Conservation (phyloP, 1,140 invertebrate genomes). For the Pseudomyrmex dendroicus region DNA sequence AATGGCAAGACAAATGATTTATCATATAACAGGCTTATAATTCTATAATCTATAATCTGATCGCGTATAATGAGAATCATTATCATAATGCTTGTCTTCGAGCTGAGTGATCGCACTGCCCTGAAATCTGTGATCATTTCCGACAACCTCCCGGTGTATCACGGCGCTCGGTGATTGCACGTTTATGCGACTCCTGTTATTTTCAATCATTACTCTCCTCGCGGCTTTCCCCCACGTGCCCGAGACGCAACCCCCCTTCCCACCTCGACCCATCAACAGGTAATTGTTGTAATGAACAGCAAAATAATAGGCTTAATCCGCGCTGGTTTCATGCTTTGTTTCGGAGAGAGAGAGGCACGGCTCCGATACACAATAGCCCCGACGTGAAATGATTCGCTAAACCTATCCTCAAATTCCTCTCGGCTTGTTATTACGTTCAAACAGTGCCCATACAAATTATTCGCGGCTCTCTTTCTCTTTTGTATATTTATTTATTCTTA, state of each 20-base stretch:
- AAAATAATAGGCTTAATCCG: constrained; percentile 72
- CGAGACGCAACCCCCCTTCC: constrained; percentile 25
- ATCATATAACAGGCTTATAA: constrained; percentile 78
- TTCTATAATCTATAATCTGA: constrained; percentile 83
- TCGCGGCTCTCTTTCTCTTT: neutral
- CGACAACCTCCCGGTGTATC: constrained; percentile 60
- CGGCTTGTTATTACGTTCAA: constrained; percentile 6
- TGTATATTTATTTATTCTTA: neutral
- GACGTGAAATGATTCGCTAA: constrained; percentile 45
- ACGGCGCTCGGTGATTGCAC: constrained; percentile 77
- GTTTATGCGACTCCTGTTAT: constrained; percentile 83
- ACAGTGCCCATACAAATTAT: constrained; percentile 14
- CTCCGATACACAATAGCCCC: constrained; percentile 36
- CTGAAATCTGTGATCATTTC: constrained; percentile 77
- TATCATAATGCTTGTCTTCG: constrained; percentile 83
- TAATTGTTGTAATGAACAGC: constrained; percentile 78
- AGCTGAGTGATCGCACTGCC: constrained; percentile 74
- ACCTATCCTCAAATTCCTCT: constrained; percentile 37
- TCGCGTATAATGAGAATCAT: constrained; percentile 79
- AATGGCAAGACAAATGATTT: constrained; percentile 73
- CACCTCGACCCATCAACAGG: constrained; percentile 63
- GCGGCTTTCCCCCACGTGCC: constrained; percentile 48
- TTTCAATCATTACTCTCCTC: constrained; percentile 81
- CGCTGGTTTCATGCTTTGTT: constrained; percentile 70
- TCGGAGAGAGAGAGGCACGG: constrained; percentile 63